Base-by-base conservation (phyloP, 2,113 vertebrate species). In the Zosterops borbonicus region DNA sequence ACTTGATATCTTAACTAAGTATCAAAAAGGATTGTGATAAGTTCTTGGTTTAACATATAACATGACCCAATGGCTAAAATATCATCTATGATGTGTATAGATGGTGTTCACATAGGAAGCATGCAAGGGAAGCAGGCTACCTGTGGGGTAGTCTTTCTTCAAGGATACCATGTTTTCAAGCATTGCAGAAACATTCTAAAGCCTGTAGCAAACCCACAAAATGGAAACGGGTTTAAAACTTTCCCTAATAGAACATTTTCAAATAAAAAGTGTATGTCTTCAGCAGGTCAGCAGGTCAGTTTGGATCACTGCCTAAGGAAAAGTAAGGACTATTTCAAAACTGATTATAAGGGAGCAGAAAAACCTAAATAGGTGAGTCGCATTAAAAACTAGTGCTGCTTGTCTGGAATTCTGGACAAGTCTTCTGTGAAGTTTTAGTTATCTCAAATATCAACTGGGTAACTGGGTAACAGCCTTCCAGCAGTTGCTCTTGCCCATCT, bases 401-500 rank as follows among this genome's bases (percentile, higher is more conserved):
- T 88, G 24, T 28, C 75, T 89, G 50, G 1, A 3, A 78, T 87
- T 75, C 60, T 50, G n/a, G 49, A 50, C 31, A 71, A 86, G 15
- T 31, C 37, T 73, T 85, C 50, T 63, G 31, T 31, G 35, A 92
- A 86, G 88, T 81, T 78, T 94, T 76, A 80, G 44, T 78, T 93
- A 29, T 56, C 15, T 90, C 60, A 71, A 39, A 52, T 85, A 79
- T 31, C 0, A 0, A 33, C 23, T 73, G 87, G 29, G 37, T 90
- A 75, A 78, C 8, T 21, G 86, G 46, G 39, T 39, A 82, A 24
- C 25, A 68, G 62, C 52, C 73, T 83, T 78, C 76, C 69, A 84
- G 83, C 0, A 12, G 64, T 85, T 93, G 33, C 52, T 77, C 41
- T 74, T 94, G 83, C 68, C 90, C 93, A 92, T 84, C 88, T 95